Conservation (phyloP, 2,797 vertebrate genomes). For the Leuciscus waleckii region DNA sequence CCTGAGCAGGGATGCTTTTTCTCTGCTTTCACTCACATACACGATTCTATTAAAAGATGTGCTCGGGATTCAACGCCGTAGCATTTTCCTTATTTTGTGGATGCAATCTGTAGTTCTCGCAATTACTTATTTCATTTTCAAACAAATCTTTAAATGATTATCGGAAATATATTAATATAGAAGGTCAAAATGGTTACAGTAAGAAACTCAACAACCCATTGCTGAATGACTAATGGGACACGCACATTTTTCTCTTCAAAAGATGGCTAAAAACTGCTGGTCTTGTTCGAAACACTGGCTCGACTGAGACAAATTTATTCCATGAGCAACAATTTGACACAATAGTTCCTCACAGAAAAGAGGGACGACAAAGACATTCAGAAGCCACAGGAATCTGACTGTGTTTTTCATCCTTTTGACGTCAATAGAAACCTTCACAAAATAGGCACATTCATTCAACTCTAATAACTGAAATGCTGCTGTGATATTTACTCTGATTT, state of each 20-base stretch:
- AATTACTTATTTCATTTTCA: neutral
- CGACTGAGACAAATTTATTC: slow-evolving; percentile 40
- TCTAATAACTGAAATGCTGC: neutral
- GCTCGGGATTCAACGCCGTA: neutral
- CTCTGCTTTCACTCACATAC: slow-evolving; percentile 23
- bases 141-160: neutral
- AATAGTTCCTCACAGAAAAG: slow-evolving; percentile 35
- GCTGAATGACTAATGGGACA: slow-evolving; percentile 31
- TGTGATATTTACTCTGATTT: neutral
- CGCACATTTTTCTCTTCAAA: slow-evolving; percentile 1
- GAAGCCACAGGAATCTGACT: slow-evolving; percentile 37
- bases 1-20: slow-evolving; percentile 53
- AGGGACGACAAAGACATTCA: slow-evolving; percentile 25
- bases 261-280: slow-evolving; percentile 9
- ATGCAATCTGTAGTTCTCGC: neutral
- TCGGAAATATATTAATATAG: neutral
- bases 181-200: neutral
- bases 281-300: slow-evolving; percentile 11
- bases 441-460: neutral
- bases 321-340: slow-evolving; percentile 33
- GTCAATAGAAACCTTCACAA: slow-evolving; percentile 20
- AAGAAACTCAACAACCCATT: slow-evolving; percentile 18
- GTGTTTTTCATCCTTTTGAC: neutral
- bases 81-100: neutral
- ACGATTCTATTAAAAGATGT: slow-evolving; percentile 15